A percentile compares a stretch with the other conserved stretches of the same genome.
Evolutionary conservation across 2,113 vertebrate species (phyloP).

Genomic region (Indicator indicator): DNA sequence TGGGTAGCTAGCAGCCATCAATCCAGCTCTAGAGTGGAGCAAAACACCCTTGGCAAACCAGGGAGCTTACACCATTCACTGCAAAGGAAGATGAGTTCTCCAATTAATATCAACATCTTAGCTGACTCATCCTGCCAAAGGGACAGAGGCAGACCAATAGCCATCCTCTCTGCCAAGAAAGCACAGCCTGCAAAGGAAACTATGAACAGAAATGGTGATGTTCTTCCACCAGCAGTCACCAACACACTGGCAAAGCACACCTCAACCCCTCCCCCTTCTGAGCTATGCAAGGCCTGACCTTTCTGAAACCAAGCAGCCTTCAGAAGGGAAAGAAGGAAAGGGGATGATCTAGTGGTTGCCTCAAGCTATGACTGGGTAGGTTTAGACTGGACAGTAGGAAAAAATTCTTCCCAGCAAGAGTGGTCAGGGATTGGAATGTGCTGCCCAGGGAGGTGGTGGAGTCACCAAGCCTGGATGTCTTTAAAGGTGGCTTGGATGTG

Average conservation of each 20-base stretch:
- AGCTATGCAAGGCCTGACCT: not conserved
- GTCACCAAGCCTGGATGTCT: too few relatives aligned
- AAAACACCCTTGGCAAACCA: not conserved
- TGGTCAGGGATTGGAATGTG: too few relatives aligned
- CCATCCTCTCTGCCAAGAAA: not conserved
- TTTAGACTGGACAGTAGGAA: too few relatives aligned
- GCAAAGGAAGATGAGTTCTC: not conserved
- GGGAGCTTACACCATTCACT: not conserved
- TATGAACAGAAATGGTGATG: not conserved
- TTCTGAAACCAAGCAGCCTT: not conserved
- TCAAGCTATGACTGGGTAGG: too few relatives aligned
- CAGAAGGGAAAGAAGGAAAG: not conserved
- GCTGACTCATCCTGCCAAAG: not conserved
- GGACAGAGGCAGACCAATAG: not conserved
- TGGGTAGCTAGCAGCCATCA: not conserved
- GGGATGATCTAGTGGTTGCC: not conserved
- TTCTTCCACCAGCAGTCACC: not conserved
- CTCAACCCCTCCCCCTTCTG: not conserved
- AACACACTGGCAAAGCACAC: not conserved
- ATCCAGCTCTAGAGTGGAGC: not conserved
- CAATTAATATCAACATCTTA: not conserved
- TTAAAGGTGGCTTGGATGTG: too few relatives aligned
- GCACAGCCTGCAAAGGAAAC: not conserved
- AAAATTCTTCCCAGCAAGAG: too few relatives aligned
- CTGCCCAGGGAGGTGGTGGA: too few relatives aligned